phyloP scores from a whole-genome alignment of 2,888 invertebrate species.

The Ennomos erosarius region DNA sequence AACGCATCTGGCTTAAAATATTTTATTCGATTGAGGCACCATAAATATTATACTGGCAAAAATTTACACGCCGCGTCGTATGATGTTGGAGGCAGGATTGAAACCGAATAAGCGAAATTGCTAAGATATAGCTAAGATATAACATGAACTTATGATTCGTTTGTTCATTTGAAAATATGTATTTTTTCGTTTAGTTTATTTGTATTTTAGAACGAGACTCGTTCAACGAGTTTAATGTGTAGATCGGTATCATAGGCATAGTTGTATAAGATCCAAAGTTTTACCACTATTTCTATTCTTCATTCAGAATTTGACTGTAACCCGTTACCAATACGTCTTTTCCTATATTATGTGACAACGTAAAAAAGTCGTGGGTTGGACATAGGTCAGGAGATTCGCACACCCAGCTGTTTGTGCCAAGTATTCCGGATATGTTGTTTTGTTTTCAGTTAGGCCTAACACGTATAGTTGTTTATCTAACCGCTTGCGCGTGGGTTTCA shows the following conservation, averaged over 20 bases:
- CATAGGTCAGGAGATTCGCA: constrained; percentile 70
- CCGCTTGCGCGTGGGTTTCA: constrained; percentile 6
- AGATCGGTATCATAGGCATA: no score
- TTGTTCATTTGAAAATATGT: no score
- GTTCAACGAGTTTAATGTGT: no score
- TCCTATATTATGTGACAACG: constrained; percentile 17
- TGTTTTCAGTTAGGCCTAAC: constrained; percentile 27
- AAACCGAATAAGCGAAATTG: no score
- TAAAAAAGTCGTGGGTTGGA: constrained; percentile 49
- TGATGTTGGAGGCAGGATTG: no score
- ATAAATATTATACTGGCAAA: constrained; percentile 1
- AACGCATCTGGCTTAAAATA: background rate
- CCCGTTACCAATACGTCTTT: constrained; percentile 26
- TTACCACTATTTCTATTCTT: constrained; percentile 10
- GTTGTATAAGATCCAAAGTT: constrained; percentile 5
- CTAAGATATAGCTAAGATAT: no score
- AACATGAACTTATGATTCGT: no score
- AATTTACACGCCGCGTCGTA: no score
- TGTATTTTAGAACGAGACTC: no score
- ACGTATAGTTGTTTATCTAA: constrained; percentile 16
- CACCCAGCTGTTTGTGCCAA: constrained; percentile 57
- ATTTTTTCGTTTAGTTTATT: no score
- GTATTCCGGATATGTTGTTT: constrained; percentile 30
- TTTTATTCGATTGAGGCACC: background rate
- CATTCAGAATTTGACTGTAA: constrained; percentile 18